Conservation (phyloP, 2,797 vertebrate genomes). For the Staurois parvus region DNA sequence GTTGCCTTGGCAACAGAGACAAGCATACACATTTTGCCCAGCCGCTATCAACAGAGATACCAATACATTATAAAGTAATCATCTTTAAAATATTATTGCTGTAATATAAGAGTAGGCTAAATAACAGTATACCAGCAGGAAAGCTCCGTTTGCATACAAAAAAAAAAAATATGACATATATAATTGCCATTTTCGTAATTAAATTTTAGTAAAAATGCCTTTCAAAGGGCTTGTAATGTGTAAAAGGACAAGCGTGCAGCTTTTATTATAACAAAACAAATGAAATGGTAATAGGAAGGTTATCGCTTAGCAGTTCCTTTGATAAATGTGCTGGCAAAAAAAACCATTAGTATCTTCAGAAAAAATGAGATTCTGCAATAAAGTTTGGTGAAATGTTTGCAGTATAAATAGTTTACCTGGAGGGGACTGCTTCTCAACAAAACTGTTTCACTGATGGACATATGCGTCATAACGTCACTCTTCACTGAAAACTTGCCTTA, state of each 20-base stretch:
- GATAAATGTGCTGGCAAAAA: no score
- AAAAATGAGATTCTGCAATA: background rate
- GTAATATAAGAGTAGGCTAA: background rate
- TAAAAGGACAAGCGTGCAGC: background rate
- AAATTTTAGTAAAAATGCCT: background rate
- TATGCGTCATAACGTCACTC: background rate
- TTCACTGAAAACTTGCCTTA: background rate
- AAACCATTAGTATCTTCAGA: background rate
- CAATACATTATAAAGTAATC: background rate
- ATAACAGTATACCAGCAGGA: background rate
- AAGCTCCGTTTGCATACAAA: background rate
- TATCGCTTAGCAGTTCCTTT: no score
- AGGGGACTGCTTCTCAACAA: background rate
- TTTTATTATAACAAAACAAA: no score
- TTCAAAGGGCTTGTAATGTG: background rate
- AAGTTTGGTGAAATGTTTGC: background rate
- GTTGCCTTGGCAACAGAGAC: conserved; percentile 10
- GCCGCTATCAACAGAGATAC: background rate
- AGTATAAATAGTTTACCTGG: background rate
- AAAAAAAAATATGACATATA: background rate
- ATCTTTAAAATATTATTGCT: background rate
- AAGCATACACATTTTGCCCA: background rate
- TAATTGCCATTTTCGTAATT: background rate
- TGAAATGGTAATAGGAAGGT: no score
- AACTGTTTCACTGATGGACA: background rate